A percentile compares a stretch with the other conserved stretches of the same genome.
phyloP scores from a whole-genome alignment of 2,113 vertebrate species.

The Leptobrachium ailaonicum region DNA sequence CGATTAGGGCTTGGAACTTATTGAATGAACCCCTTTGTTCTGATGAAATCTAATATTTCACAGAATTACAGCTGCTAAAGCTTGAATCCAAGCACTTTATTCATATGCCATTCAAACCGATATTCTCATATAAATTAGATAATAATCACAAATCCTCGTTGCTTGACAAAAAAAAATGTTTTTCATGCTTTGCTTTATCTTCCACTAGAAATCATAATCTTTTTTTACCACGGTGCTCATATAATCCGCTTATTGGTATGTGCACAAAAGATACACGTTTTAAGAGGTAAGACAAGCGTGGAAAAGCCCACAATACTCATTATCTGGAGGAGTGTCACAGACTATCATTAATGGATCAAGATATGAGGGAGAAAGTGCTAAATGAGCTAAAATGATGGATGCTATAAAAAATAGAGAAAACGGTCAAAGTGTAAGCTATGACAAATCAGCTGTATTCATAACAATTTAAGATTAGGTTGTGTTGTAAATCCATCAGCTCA shows the following conservation, averaged over 20 bases:
- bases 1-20: no score
- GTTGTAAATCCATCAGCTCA: no score
- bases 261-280: not conserved
- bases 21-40: no score
- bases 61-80: no score
- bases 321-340: not conserved
- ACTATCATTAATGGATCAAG: not conserved
- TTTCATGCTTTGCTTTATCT: not conserved
- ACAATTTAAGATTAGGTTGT: no score
- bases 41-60: no score
- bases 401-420: no score
- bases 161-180: not conserved
- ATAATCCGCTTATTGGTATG: constrained; percentile 15
- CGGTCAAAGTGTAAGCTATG: no score
- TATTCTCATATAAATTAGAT: not conserved
- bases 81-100: no score
- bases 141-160: not conserved
- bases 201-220: constrained; percentile 5
- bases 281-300: not conserved
- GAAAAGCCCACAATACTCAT: not conserved
- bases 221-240: constrained; percentile 11
- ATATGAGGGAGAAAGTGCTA: not conserved
- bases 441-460: no score
- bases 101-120: no score
- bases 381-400: no score